Conservation (phyloP, 2,888 invertebrate genomes). For the Drosophila dives region DNA sequence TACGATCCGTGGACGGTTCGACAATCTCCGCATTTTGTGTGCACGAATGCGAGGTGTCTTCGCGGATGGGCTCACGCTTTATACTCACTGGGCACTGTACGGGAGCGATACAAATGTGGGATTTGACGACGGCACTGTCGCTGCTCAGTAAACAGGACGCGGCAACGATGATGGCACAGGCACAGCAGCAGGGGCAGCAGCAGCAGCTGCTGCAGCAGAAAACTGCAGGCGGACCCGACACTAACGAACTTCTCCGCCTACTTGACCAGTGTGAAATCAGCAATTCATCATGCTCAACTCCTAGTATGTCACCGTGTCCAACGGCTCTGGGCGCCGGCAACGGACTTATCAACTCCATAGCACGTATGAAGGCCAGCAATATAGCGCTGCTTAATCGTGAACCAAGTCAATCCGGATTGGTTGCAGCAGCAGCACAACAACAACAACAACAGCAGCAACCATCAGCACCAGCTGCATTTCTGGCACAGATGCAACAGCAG, state of each 20-base stretch:
- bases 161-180: constrained; percentile 84
- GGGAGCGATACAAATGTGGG: constrained; percentile 99
- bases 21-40: constrained; percentile 98
- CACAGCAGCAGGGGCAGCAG: not conserved
- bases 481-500: constrained; percentile 48
- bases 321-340: constrained; percentile 84
- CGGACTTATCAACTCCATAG: constrained; percentile 84
- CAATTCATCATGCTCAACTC: constrained; percentile 90
- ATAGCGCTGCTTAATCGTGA: constrained; percentile 87
- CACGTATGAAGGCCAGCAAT: constrained; percentile 87
- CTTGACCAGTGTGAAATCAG: constrained; percentile 97
- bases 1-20: constrained; percentile 96
- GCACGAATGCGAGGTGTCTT: constrained; percentile 98
- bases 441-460: constrained; percentile 31
- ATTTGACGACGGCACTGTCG: constrained; percentile 97
- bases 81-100: constrained; percentile 97
- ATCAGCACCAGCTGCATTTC: constrained; percentile 43
- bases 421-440: constrained; percentile 16
- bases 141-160: constrained; percentile 90
- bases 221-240: constrained; percentile 92
- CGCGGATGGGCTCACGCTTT: constrained; percentile 95
- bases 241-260: constrained; percentile 95
- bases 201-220: constrained; percentile 80
- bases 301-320: constrained; percentile 90
- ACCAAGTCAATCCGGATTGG: constrained; percentile 18